Evolutionary conservation across 2,797 vertebrate species (phyloP).

Genomic region (Florisuga fusca): DNA sequence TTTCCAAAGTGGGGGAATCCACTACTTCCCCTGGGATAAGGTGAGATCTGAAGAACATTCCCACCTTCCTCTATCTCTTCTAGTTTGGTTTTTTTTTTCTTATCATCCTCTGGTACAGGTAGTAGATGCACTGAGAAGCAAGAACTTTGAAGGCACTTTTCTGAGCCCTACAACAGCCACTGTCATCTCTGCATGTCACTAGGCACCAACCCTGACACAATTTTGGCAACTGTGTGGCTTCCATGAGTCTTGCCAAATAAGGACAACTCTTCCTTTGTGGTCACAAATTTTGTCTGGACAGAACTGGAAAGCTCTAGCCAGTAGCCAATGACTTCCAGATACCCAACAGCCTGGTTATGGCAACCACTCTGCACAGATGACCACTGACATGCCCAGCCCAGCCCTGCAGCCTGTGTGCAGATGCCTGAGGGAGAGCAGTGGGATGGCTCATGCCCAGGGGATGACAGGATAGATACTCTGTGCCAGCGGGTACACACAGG

Average conservation of each 20-base stretch:
- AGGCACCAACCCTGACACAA: background rate
- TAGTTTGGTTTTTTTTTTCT: background rate
- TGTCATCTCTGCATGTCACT: background rate
- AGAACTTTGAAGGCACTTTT: background rate
- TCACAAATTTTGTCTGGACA: background rate
- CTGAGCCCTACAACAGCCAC: background rate
- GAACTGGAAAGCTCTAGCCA: background rate
- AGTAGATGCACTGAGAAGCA: background rate
- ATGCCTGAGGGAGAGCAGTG: background rate
- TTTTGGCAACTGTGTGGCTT: background rate
- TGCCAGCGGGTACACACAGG: background rate
- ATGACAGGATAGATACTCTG: background rate
- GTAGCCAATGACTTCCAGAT: background rate
- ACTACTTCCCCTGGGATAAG: too few relatives aligned
- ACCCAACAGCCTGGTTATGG: background rate
- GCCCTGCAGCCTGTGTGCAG: background rate
- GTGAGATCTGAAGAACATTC: background rate
- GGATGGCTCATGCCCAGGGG: too few relatives aligned
- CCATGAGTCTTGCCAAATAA: background rate
- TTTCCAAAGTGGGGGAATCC: too few relatives aligned
- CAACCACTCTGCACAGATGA: background rate
- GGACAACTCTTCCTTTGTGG: background rate
- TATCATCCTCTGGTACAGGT: background rate
- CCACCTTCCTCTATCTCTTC: background rate
- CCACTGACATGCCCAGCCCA: background rate